These are phyloP conservation scores for Dicycla oo DNA, from an alignment of 2,888 invertebrate species.

Conservation along the genomic window DNA sequence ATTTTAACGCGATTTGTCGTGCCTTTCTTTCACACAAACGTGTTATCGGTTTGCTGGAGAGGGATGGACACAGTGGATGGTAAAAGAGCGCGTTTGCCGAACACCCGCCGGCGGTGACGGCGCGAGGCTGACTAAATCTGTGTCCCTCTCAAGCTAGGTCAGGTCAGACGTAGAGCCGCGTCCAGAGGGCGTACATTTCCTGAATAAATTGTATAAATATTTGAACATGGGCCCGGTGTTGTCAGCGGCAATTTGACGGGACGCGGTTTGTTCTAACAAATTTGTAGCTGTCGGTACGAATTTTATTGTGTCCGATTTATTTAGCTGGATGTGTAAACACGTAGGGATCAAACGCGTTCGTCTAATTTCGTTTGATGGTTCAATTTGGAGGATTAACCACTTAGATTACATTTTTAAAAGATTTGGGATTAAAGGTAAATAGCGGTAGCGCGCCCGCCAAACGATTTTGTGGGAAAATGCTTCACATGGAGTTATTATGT, in stretches of 20 bases:
- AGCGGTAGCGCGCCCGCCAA: not conserved
- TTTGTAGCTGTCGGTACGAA: slow-evolving; percentile 69
- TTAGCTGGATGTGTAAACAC: slow-evolving; percentile 63
- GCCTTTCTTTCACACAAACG: slow-evolving; percentile 76
- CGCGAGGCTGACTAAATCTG: slow-evolving; percentile 89
- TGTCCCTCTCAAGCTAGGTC: slow-evolving; percentile 86
- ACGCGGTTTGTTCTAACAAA: slow-evolving; percentile 67
- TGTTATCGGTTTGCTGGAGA: slow-evolving; percentile 73
- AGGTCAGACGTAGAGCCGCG: slow-evolving; percentile 82
- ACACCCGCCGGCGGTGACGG: slow-evolving; percentile 83
- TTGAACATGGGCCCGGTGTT: slow-evolving; percentile 68
- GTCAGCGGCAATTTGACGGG: slow-evolving; percentile 71
- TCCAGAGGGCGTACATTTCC: slow-evolving; percentile 70
- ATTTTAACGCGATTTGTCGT: slow-evolving; percentile 65
- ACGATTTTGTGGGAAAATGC: not conserved
- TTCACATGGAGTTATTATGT: no score
- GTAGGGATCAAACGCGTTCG: slow-evolving; percentile 53
- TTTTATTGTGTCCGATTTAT: slow-evolving; percentile 70
- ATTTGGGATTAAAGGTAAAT: slow-evolving; percentile 38
- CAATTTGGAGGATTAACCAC: slow-evolving; percentile 51
- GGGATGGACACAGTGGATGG: slow-evolving; percentile 73
- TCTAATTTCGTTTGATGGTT: slow-evolving; percentile 64
- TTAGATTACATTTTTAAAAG: slow-evolving; percentile 44
- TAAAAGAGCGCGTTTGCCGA: slow-evolving; percentile 65
- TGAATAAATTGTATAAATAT: slow-evolving; percentile 75